Percentiles rank a stretch among this genome's conserved stretches.
Evolutionary conservation across 53 echinoderm and acorn worm species (phyloP).

Genomic region (Stichopus horrens): DNA sequence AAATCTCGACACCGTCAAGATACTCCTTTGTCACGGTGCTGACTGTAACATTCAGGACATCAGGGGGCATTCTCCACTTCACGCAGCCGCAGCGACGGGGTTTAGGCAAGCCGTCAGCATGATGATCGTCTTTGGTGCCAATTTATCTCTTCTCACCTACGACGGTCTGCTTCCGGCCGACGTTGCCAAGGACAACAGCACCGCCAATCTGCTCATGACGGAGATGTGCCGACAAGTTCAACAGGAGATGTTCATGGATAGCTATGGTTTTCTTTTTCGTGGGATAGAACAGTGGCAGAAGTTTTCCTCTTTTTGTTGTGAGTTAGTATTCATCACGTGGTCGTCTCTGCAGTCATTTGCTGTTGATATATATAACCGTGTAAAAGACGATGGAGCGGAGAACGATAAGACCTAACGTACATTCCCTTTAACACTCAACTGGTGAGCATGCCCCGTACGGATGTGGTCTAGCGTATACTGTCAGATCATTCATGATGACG

Average conservation of each 20-base stretch:
- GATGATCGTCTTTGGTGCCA: slow-evolving; percentile 75
- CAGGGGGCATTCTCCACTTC: slow-evolving; percentile 79
- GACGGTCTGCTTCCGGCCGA: slow-evolving; percentile 79
- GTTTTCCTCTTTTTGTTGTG: slow-evolving; percentile 20
- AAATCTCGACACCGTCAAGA: slow-evolving; percentile 86
- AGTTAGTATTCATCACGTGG: slow-evolving; percentile 7
- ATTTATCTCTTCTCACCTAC: slow-evolving; percentile 61
- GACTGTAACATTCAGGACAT: slow-evolving; percentile 74
- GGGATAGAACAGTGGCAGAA: slow-evolving; percentile 70
- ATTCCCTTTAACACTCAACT: too few relatives aligned
- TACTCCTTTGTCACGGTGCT: slow-evolving; percentile 73
- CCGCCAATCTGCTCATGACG: slow-evolving; percentile 63
- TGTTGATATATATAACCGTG: slow-evolving; percentile 24
- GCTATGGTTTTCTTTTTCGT: slow-evolving; percentile 78
- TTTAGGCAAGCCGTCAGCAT: slow-evolving; percentile 79
- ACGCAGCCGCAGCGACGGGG: slow-evolving; percentile 75
- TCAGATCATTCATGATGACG: too few relatives aligned
- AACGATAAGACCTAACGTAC: not conserved
- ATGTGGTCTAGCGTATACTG: too few relatives aligned
- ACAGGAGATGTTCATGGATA: slow-evolving; percentile 63
- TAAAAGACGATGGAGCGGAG: not conserved
- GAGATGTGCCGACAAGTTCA: slow-evolving; percentile 83
- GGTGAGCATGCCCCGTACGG: too few relatives aligned
- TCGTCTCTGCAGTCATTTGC: not conserved
- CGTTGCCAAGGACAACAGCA: slow-evolving; percentile 79